Conservation (phyloP, 2,113 vertebrate species). For the Colistium nudipinnis region DNA sequence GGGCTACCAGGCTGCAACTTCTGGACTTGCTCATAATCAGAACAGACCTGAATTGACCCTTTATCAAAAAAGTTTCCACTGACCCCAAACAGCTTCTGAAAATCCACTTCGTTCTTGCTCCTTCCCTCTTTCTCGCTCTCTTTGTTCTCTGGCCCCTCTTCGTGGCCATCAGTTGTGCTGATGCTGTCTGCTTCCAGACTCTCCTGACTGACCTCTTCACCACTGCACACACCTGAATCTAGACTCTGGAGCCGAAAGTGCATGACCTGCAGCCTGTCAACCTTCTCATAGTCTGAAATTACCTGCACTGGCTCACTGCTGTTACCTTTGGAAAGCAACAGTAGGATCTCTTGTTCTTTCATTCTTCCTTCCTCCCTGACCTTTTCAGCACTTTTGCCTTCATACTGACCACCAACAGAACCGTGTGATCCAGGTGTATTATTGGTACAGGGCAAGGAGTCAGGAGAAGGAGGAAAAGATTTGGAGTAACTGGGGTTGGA, state of each 20-base stretch:
- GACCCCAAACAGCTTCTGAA: conserved; percentile 26
- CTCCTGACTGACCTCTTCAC: conserved; percentile 66
- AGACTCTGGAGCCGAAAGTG: conserved; percentile 50
- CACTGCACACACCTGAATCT: conserved; percentile 67
- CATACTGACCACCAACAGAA: background rate
- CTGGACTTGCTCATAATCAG: conserved; percentile 55
- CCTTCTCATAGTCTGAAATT: conserved; percentile 60
- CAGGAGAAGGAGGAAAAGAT: background rate
- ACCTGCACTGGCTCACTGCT: conserved; percentile 8
- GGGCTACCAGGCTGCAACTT: background rate
- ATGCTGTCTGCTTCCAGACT: conserved; percentile 52
- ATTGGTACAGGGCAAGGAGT: conserved; percentile 17
- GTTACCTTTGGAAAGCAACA: conserved; percentile 14
- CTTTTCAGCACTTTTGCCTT: background rate
- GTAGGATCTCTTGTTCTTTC: background rate
- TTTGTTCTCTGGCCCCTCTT: background rate
- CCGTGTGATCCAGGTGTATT: conserved; percentile 66
- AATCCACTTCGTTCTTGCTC: background rate
- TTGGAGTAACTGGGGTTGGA: conserved; percentile 73
- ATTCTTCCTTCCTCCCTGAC: background rate
- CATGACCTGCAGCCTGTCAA: conserved; percentile 34
- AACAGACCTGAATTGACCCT: conserved; percentile 49
- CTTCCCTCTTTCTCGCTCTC: background rate
- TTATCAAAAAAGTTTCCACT: background rate
- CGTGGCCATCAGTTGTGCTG: background rate